Evolutionary conservation across 2,797 vertebrate genomes (phyloP), one percentile per base, ranked within the genome.

Genomic region (Crenuchus spilurus): DNA sequence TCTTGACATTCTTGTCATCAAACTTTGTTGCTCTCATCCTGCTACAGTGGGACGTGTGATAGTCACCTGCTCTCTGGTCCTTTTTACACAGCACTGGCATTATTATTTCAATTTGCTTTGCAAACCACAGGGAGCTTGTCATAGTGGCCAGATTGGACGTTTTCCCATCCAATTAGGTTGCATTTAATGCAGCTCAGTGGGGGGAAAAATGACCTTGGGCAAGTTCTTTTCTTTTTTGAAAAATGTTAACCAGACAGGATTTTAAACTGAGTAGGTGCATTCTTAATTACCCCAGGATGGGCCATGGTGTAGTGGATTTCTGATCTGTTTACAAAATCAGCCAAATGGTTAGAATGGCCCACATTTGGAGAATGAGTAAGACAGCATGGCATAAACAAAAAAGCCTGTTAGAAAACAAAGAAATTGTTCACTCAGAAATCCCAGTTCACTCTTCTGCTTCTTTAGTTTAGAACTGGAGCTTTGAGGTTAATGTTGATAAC

Each of bases 91-190:
- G 48, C 22, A 26, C 1, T 57, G 39, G 31, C 24, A 41, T 67
- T 60, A 28, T 44, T 65, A 41, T 75, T 52, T 74, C 57, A 18
- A n/a, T 4, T 28, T 54, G 44, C 62, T 70, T 49, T 11, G 1
- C 48, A 42, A 52, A 33, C 46, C 57, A 52, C 55, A 24, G 64
- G 2, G 33, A 68, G 24, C 5, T 62, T 35, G 65, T 26, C 73
- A 6, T 13, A 33, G 16, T n/a, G 49, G 64, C 64, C 54, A 67
- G 54, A 51, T 60, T 74, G 72, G 72, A 67, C 72, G 31, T 61
- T 65, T 74, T 68, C 72, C 64, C 63, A 60, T 74, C 54, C 64
- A 49, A 60, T 74, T 74, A 74, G 37, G 72, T 48, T 74, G 20
- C 41, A 51, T 57, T 70, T 37, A 70, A 63, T 75, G 58, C 62